Percentiles rank a stretch among this genome's conserved stretches.
Conservation (phyloP, 2,797 vertebrate species). For the Dicrostonyx torquatus region DNA sequence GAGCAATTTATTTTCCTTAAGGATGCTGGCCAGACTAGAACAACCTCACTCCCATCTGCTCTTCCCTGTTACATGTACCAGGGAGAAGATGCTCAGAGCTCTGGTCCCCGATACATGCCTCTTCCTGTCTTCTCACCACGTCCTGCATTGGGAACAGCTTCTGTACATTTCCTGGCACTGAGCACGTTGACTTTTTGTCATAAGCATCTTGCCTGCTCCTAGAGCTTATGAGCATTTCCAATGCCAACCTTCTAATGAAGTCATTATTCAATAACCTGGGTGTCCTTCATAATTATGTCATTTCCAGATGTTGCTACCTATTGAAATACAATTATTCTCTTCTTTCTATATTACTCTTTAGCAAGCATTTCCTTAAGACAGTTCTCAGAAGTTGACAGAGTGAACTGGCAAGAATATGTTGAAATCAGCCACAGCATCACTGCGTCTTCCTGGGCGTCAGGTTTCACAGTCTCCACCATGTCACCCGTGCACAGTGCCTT, state of each 20-base stretch:
- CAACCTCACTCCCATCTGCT: too few relatives aligned
- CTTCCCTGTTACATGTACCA: not conserved
- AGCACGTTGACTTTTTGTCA: not conserved
- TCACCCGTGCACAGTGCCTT: not conserved
- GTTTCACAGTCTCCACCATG: not conserved
- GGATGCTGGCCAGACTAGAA: not conserved
- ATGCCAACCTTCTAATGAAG: slow-evolving; percentile 20
- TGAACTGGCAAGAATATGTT: not conserved
- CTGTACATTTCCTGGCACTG: not conserved
- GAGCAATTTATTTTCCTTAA: not conserved
- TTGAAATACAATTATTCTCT: slow-evolving; percentile 37
- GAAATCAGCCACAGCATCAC: not conserved
- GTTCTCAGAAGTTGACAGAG: slow-evolving; percentile 42
- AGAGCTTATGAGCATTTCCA: slow-evolving; percentile 29
- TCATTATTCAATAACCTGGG: slow-evolving; percentile 44
- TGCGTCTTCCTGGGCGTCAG: not conserved
- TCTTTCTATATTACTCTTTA: slow-evolving; percentile 7
- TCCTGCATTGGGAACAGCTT: not conserved
- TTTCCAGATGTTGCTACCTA: slow-evolving; percentile 15
- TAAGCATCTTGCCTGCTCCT: slow-evolving; percentile 9
- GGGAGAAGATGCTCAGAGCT: not conserved
- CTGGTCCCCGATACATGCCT: not conserved
- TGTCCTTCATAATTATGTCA: slow-evolving; percentile 43
- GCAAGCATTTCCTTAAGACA: slow-evolving; percentile 39
- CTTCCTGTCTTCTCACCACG: not conserved